These are phyloP conservation scores for Spatulosminthurus flaviceps DNA, from an alignment of 2,888 invertebrate genomes.

Conservation along the genomic window DNA sequence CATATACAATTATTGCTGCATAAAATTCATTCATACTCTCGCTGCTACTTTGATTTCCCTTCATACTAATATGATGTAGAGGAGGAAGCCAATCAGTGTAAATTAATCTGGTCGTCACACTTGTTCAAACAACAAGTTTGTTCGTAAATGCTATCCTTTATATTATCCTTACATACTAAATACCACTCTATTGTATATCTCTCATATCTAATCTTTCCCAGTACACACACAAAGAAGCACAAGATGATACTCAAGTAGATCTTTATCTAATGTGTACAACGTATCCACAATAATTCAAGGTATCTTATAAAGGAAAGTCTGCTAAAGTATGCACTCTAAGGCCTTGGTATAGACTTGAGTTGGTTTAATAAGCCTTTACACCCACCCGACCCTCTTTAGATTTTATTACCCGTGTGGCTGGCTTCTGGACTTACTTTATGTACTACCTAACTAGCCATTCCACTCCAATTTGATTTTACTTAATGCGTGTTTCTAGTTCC, in stretches of 20 bases:
- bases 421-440: constrained; percentile 36
- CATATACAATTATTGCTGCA: neutral
- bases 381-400: neutral
- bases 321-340: too few relatives aligned
- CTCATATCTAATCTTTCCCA: neutral
- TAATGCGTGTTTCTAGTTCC: constrained; percentile 27
- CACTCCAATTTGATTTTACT: constrained; percentile 28
- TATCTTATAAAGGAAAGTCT: too few relatives aligned
- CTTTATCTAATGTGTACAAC: neutral
- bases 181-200: too few relatives aligned
- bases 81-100: constrained; percentile 51
- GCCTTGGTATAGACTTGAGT: neutral
- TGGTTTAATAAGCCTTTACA: neutral
- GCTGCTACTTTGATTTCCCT: neutral
- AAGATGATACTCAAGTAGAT: neutral
- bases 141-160: neutral
- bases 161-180: neutral
- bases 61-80: constrained; percentile 14
- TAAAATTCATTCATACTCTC: neutral
- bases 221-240: constrained; percentile 1
- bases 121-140: constrained; percentile 13
- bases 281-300: too few relatives aligned
- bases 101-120: constrained; percentile 48
- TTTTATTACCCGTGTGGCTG: constrained; percentile 31
- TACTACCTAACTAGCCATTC: constrained; percentile 30